Base-by-base conservation (phyloP, 2,888 invertebrate species). In the Pristionchus arcanus region DNA sequence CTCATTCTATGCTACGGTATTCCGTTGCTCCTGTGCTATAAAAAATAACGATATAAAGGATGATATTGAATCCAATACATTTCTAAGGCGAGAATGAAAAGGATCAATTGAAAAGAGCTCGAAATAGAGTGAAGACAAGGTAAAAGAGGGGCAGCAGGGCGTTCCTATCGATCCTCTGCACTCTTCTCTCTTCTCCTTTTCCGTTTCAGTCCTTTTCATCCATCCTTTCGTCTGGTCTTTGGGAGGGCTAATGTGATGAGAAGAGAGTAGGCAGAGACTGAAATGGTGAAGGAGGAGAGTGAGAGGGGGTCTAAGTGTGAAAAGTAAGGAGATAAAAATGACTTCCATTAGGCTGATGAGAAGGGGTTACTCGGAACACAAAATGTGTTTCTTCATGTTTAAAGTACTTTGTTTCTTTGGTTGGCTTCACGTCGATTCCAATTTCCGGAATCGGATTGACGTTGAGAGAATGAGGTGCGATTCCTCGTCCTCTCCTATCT, bases 91-190 rank as follows among this genome's bases (percentile, higher is more conserved):
- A 49, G 13, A 49, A 49, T 13, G 42, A 49, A n/a, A n/a, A n/a
- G n/a, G n/a, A n/a, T n/a, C n/a, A n/a, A n/a, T n/a, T 13, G 42
- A 49, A 9, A 0, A 49, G 42, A 11, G 42, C 5, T 49, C 63
- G n/a, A n/a, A 63, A 63, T 63, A 11, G 71, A 34, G 31, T 2
- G 16, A 34, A 13, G 71, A 19, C 37, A 37, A 21, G 74, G 74
- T 34, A 37, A 34, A 71, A 16, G 31, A 34, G 68, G 37, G 74
- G 42, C 66, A 0, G 28, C 37, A 74, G 21, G 74, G 74, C 9
- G 74, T 74, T 74, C 74, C 74, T 34, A 74, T 74, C 74, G 74
- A 74, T 71, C 71, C 34, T 66, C 74, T 74, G 74, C 74, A 74
- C 74, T 74, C 21, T 74, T 37, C 37, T n/a, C 2, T 16, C 68